A percentile compares a stretch with the other conserved stretches of the same genome.
These are phyloP conservation scores for Pangasianodon hypophthalmus DNA, from an alignment of 2,113 vertebrate genomes.

Conservation along the genomic window DNA sequence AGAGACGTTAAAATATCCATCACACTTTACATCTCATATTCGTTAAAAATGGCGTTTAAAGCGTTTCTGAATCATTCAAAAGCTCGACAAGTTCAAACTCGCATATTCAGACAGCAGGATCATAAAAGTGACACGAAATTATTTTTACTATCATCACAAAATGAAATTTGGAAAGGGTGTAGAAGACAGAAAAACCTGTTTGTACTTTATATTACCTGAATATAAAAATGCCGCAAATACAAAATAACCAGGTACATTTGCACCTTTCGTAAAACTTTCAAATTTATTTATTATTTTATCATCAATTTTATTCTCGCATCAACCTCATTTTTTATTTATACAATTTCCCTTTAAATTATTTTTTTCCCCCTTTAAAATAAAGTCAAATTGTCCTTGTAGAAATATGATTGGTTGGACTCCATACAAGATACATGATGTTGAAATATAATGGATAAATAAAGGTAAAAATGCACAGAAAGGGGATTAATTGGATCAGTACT, in stretches of 20 bases:
- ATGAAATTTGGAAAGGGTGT: neutral
- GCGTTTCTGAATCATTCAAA: neutral
- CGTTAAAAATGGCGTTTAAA: neutral
- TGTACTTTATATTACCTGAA: neutral
- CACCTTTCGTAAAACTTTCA: neutral
- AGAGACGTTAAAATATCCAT: neutral
- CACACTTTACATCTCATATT: neutral
- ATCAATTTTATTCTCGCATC: neutral
- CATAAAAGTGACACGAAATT: neutral
- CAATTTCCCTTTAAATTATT: neutral
- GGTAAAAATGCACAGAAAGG: neutral
- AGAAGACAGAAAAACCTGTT: neutral
- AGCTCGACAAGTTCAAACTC: no score
- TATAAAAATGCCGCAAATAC: neutral
- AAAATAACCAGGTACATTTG: neutral
- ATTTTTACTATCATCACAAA: neutral
- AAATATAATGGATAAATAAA: neutral
- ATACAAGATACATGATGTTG: no score
- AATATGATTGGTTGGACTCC: neutral
- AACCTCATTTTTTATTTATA: neutral
- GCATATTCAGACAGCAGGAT: neutral
- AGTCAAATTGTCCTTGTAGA: neutral
- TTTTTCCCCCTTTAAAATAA: neutral
- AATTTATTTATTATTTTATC: neutral
- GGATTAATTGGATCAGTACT: neutral